Percentiles rank a stretch among this genome's conserved stretches.
Evolutionary conservation across 2,113 vertebrate species (phyloP).

Genomic region (Semnornis frantzii): DNA sequence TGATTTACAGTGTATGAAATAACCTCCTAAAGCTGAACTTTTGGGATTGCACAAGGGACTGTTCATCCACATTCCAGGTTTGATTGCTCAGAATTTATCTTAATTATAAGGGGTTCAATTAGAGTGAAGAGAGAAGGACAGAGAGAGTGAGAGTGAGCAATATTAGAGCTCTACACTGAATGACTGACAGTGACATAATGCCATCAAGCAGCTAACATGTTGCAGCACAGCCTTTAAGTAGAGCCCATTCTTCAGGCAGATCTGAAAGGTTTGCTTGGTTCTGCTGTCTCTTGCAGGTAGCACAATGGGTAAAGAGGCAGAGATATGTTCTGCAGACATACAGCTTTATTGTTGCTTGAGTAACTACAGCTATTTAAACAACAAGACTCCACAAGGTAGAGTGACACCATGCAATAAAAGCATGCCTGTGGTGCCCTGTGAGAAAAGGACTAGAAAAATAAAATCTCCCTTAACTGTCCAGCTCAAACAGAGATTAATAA

Average conservation of each 20-base stretch:
- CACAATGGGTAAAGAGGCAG: slow-evolving; percentile 8
- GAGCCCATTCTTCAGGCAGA: slow-evolving; percentile 12
- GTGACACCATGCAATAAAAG: background rate
- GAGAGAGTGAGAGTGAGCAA: slow-evolving; percentile 6
- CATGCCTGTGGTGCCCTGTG: background rate
- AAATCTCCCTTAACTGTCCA: background rate
- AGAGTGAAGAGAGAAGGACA: slow-evolving; percentile 31
- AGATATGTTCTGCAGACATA: background rate
- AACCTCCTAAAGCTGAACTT: slow-evolving; percentile 66
- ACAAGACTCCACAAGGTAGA: slow-evolving; percentile 7
- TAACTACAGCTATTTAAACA: slow-evolving; percentile 30
- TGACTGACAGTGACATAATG: slow-evolving; percentile 55
- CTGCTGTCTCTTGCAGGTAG: slow-evolving; percentile 23
- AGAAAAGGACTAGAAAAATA: slow-evolving; percentile 32
- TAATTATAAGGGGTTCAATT: slow-evolving; percentile 53
- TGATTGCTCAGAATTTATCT: slow-evolving; percentile 67
- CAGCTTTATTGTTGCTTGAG: slow-evolving; percentile 5
- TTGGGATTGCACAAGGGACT: slow-evolving; percentile 64
- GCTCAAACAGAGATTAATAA: background rate
- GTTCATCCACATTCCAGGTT: slow-evolving; percentile 64
- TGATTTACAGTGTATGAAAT: slow-evolving; percentile 62
- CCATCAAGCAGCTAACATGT: background rate
- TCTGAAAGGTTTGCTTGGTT: slow-evolving; percentile 20
- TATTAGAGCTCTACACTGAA: background rate
- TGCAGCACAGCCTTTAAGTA: background rate